phyloP scores from a whole-genome alignment of 2,797 vertebrate genomes.

The Peromyscus eremicus region DNA sequence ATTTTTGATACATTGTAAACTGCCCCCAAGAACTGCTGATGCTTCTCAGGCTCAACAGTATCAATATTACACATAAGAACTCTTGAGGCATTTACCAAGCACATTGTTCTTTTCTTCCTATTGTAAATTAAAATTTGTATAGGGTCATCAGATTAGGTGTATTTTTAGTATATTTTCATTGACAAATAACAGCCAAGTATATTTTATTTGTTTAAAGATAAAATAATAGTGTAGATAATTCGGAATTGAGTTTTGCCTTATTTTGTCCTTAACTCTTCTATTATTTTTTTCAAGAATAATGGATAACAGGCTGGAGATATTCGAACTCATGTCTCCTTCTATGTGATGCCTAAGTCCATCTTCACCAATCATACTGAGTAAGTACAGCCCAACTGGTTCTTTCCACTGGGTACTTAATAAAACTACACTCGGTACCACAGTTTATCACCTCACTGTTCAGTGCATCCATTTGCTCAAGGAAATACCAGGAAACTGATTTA shows the following conservation, averaged over 20 bases:
- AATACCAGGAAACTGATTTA: background rate
- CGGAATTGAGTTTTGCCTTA: background rate
- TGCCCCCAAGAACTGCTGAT: background rate
- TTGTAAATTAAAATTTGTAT: conserved; percentile 54
- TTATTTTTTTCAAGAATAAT: background rate
- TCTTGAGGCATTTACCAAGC: conserved; percentile 68
- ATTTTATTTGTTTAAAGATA: conserved; percentile 44
- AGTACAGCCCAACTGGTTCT: background rate
- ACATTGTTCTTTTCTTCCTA: conserved; percentile 21
- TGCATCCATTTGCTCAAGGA: background rate
- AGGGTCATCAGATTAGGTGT: conserved; percentile 18
- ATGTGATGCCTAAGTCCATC: background rate
- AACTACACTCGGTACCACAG: background rate
- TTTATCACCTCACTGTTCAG: background rate
- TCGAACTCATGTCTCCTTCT: background rate
- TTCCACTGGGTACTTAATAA: background rate
- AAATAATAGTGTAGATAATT: background rate
- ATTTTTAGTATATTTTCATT: conserved; percentile 52
- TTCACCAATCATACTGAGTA: background rate
- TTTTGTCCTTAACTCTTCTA: background rate
- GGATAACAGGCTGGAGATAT: background rate
- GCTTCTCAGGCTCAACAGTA: conserved; percentile 53
- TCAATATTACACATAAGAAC: conserved; percentile 17
- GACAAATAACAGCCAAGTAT: background rate
- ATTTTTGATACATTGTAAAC: conserved; percentile 35